Conservation (phyloP, 2,113 vertebrate genomes). For the Columba livia region DNA sequence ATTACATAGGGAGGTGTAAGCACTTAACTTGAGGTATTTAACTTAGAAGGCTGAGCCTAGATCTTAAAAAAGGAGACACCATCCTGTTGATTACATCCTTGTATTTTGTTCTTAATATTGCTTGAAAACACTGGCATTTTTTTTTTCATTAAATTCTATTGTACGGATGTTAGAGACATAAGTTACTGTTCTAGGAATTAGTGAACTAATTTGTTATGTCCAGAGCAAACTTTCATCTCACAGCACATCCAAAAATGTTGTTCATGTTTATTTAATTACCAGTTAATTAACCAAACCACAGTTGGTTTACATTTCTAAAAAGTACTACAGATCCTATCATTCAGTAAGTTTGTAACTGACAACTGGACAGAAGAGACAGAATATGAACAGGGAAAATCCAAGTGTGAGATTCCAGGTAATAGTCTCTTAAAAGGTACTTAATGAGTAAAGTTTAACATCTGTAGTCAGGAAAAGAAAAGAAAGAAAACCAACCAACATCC, state of each 20-base stretch:
- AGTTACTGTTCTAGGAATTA: conserved; percentile 44
- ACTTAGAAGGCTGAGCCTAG: not conserved
- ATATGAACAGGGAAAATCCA: not conserved
- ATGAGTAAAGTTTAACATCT: conserved; percentile 66
- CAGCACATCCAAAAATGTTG: conserved; percentile 7
- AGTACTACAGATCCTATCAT: not conserved
- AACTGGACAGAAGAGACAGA: not conserved
- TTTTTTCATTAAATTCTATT: not conserved
- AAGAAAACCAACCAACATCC: not conserved
- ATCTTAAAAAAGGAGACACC: not conserved
- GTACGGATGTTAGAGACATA: not conserved
- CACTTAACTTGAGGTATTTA: not conserved
- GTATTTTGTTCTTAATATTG: not conserved
- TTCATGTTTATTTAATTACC: conserved; percentile 51
- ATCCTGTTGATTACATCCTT: not conserved
- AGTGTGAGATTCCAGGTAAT: not conserved
- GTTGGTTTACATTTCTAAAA: conserved; percentile 1
- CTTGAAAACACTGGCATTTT: not conserved
- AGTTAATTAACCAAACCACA: conserved; percentile 53
- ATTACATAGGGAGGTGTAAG: not conserved
- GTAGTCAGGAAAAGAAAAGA: not conserved
- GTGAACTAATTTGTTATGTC: conserved; percentile 57
- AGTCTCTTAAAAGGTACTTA: conserved; percentile 58
- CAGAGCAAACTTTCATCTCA: conserved; percentile 18
- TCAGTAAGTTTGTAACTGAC: not conserved